Evolutionary conservation across 2,888 invertebrate genomes (phyloP), one percentile per base, ranked within the genome.

Genomic region (Halocaridina rubra): DNA sequence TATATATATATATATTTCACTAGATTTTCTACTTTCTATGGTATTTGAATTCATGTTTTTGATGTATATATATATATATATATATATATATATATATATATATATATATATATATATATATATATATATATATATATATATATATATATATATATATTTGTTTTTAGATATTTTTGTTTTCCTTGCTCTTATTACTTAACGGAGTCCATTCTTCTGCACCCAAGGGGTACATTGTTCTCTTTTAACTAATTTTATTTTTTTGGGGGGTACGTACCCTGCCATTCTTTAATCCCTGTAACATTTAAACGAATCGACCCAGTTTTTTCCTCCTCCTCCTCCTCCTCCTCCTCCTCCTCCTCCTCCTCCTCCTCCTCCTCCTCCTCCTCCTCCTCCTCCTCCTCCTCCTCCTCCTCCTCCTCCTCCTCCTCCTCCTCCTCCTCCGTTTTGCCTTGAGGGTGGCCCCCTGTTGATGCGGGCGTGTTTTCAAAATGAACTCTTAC

Each of bases 381-480:
- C n/a, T n/a, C n/a, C n/a, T n/a, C n/a, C n/a, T n/a, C n/a, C n/a
- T n/a, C n/a, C n/a, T n/a, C n/a, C n/a, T n/a, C n/a, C n/a, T n/a
- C n/a, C n/a, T n/a, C n/a, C n/a, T n/a, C n/a, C n/a, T n/a, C n/a
- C n/a, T n/a, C n/a, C n/a, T n/a, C n/a, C 19, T 57, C 57, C 13
- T 7, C 13, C 13, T 13, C 8, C 57, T 57, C 46, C 46, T 22
- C 22, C 16, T 22, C 57, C 13, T 57, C 5, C 13, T 5, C 57
- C n/a, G 10, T 5, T 22, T 10, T 7, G 19, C 57, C 57, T n/a
- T 22, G 19, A n/a, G 57, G 19, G 19, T 22, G 29, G n/a, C 69
- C 69, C 69, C 69, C 69, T 13, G 69, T 27, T 22, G 69, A 29
- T 30, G n/a, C 69, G 69, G 69, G 69, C 69, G 69, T 69, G 69